phyloP scores from a whole-genome alignment of 2,113 vertebrate genomes.

The human region GRCh38 chr6:57150501-57151000 shows the following conservation, averaged over 20 bases:
- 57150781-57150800: constrained; percentile 92
- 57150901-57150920: neutral
- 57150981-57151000: constrained; percentile 12
- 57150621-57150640: neutral
- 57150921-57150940: neutral
- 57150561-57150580: neutral
- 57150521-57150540: neutral
- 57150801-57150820: constrained; percentile 86
- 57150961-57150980: neutral
- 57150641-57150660: constrained; percentile 35
- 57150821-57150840: constrained; percentile 88
- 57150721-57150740: constrained; percentile 85
- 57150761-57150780: constrained; percentile 90
- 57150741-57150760: constrained; percentile 88
- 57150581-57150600: constrained; percentile 12
- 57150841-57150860: constrained; percentile 92
- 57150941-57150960: neutral
- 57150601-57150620: neutral
- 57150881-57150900: neutral
- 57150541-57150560: neutral
- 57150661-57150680: constrained; percentile 48
- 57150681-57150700: constrained; percentile 50
- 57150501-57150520: constrained; percentile 8
- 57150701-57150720: constrained; percentile 70
- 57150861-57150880: constrained; percentile 81